Evolutionary conservation across 2,797 vertebrate genomes (phyloP), one percentile per base, ranked within the genome.

Genomic region (Mormyrus hasselquistii): DNA sequence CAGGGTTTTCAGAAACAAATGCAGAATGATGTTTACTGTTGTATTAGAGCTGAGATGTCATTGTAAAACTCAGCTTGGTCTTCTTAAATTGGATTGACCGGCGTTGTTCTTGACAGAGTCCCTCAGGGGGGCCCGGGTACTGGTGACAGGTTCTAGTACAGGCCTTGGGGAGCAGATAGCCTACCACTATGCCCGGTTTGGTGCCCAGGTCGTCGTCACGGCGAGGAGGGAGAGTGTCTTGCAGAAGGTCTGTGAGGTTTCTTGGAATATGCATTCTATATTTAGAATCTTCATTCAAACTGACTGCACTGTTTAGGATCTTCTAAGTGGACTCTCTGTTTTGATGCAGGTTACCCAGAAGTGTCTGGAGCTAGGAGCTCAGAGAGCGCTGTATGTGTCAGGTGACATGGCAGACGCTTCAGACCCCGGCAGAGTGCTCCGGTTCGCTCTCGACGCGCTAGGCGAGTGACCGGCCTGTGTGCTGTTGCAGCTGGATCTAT

Each of bases 331-430:
- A 5, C 22, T 7, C 22, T 10, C 16, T 16, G 2, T 88, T 94
- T 91, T 94, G 2, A 82, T 53, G 0, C 84, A 98, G 97, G 97
- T 98, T 90, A 92, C 91, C 85, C 95, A 95, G 90, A 97, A 96
- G 91, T 98, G 97, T 90, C 90, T 94, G 92, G 92, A 93, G 55
- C 91, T 98, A 2, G 97, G 97, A 82, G 96, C 97, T 87, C 95
- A 96, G 94, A 96, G 95, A 90, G 90, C 95, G 2, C 85, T 96
- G 88, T 97, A 96, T 76, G 89, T 97, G 73, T 86, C 95, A n/a
- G 97, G 94, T 10, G 97, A 98, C 91, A 97, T 98, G 97, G 91
- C 93, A 19, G 93, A 10, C 76, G 93, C 95, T 1, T 92, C 94
- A 1, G 96, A 96, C 69, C 96, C 97, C 0, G 93, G 95, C 3